Evolutionary conservation across 2,113 vertebrate species (phyloP).

Genomic region (Neomonachus schauinslandi): DNA sequence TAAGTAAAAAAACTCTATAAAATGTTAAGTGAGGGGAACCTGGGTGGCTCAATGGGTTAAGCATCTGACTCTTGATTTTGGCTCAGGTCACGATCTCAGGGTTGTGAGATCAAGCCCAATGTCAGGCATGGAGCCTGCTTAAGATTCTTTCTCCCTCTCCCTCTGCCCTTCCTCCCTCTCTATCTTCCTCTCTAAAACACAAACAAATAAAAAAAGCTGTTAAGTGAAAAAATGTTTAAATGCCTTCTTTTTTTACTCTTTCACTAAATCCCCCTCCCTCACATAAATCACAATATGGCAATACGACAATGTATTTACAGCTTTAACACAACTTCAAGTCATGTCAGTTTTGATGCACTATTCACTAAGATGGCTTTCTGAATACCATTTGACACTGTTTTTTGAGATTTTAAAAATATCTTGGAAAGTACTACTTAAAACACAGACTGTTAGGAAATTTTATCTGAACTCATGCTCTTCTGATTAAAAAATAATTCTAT

Average conservation of each 20-base stretch:
- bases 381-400: neutral
- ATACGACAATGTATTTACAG: neutral
- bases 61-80: neutral
- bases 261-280: neutral
- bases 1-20: neutral
- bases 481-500: slow-evolving; percentile 14
- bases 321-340: neutral
- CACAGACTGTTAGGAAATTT: neutral
- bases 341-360: neutral
- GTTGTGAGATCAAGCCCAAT: neutral
- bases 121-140: neutral
- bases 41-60: neutral
- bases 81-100: neutral
- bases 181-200: neutral
- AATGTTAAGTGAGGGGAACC: neutral
- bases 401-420: neutral
- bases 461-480: neutral
- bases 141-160: neutral
- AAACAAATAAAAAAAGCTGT: neutral
- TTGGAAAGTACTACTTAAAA: neutral
- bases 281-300: neutral
- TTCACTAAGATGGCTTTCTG: neutral
- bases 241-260: neutral
- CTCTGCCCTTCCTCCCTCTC: neutral
- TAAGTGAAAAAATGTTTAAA: neutral